Conservation (phyloP, 2,888 invertebrate species). For the Amblyjoppa fuscipennis region DNA sequence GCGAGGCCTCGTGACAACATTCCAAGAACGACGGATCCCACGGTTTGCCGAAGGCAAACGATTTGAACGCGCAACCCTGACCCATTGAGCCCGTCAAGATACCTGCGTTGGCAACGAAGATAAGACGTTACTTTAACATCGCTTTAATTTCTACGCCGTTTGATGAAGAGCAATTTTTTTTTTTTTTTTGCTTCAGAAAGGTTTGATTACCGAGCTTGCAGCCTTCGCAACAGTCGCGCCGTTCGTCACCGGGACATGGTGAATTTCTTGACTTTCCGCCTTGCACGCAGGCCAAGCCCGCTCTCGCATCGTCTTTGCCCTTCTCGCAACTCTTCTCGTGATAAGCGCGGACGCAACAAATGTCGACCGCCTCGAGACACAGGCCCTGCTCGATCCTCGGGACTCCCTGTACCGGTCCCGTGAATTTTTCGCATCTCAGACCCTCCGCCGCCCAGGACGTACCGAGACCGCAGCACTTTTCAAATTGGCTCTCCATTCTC, state of each 20-base stretch:
- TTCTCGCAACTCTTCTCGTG: slow-evolving; percentile 86
- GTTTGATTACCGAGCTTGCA: slow-evolving; percentile 80
- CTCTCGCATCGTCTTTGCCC: slow-evolving; percentile 86
- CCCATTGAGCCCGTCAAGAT: slow-evolving; percentile 87
- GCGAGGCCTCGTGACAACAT: slow-evolving; percentile 87
- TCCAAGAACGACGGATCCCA: slow-evolving; percentile 88
- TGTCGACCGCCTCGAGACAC: slow-evolving; percentile 88
- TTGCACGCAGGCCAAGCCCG: slow-evolving; percentile 83
- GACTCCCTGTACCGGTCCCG: slow-evolving; percentile 87
- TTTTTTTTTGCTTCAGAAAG: slow-evolving; percentile 11
- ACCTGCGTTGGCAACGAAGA: slow-evolving; percentile 82
- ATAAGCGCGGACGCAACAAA: slow-evolving; percentile 87
- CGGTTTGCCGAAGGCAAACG: slow-evolving; percentile 87
- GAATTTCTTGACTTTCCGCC: slow-evolving; percentile 59
- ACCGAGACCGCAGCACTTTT: slow-evolving; percentile 87
- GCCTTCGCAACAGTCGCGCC: slow-evolving; percentile 83
- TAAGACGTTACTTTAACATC: slow-evolving; percentile 44
- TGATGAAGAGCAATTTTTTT: background rate
- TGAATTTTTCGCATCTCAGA: slow-evolving; percentile 85
- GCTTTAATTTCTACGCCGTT: slow-evolving; percentile 2
- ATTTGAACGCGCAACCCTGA: slow-evolving; percentile 87
- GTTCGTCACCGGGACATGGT: slow-evolving; percentile 77
- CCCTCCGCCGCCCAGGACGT: slow-evolving; percentile 86
- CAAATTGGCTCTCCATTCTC: slow-evolving; percentile 76
- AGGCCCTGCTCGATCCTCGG: slow-evolving; percentile 87